phyloP scores from a whole-genome alignment of 2,888 invertebrate genomes.

The Micoletzkya japonica region DNA sequence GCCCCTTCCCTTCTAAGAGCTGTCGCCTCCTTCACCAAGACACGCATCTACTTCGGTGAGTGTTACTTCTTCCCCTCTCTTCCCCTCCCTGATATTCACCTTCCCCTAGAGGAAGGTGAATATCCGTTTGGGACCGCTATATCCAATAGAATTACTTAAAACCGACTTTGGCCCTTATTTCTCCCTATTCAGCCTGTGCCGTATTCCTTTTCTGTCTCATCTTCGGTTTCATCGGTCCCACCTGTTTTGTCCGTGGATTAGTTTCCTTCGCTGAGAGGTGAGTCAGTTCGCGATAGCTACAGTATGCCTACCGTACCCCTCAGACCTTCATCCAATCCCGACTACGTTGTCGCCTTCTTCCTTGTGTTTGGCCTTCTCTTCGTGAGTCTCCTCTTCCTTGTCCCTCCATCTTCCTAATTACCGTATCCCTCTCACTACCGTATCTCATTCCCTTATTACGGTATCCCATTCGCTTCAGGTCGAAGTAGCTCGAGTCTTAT shows the following conservation, averaged over 20 bases:
- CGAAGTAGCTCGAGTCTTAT: conserved; percentile 64
- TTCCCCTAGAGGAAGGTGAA: conserved; percentile 48
- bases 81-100: conserved; percentile 49
- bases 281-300: not conserved
- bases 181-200: conserved; percentile 48
- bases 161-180: too few relatives aligned
- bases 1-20: conserved; percentile 7
- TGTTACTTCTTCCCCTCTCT: not conserved
- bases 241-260: conserved; percentile 58
- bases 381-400: conserved; percentile 31
- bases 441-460: not conserved
- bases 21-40: conserved; percentile 26
- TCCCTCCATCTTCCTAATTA: not conserved
- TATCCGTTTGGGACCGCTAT: too few relatives aligned
- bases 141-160: too few relatives aligned
- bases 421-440: not conserved
- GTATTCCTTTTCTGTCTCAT: conserved; percentile 58
- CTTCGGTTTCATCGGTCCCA: conserved; percentile 64
- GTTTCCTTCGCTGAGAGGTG: conserved; percentile 57
- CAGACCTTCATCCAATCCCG: conserved; percentile 31
- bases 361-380: conserved; percentile 60
- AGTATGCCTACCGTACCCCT: conserved; percentile 4
- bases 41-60: conserved; percentile 21
- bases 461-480: conserved; percentile 34
- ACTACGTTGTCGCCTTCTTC: conserved; percentile 58